These are phyloP conservation scores for Graptemys geographica DNA, from an alignment of 2,797 vertebrate species.

Conservation along the genomic window DNA sequence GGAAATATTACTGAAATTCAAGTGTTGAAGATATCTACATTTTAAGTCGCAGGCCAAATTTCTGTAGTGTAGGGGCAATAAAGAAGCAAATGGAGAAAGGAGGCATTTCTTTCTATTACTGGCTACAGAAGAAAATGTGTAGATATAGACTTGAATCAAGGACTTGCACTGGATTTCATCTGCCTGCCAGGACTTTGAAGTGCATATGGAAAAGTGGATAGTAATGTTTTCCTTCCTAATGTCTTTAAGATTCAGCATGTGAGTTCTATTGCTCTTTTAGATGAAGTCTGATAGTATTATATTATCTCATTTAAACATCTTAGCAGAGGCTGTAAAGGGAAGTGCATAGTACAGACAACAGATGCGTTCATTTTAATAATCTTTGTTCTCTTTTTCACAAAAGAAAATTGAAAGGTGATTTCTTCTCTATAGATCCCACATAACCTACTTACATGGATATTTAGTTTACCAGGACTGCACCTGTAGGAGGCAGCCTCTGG, in stretches of 20 bases:
- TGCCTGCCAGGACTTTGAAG: constrained; percentile 60
- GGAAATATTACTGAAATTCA: constrained; percentile 59
- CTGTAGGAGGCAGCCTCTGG: neutral
- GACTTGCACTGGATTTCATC: constrained; percentile 44
- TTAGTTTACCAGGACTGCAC: neutral
- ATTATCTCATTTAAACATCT: constrained; percentile 5
- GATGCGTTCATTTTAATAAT: neutral
- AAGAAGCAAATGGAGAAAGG: constrained; percentile 37
- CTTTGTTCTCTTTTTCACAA: neutral
- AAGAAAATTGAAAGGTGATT: neutral
- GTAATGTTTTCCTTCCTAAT: constrained; percentile 60
- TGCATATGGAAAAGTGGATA: constrained; percentile 65
- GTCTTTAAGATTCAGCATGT: constrained; percentile 33
- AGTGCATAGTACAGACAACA: neutral
- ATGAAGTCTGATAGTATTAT: neutral
- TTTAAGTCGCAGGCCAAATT: constrained; percentile 42
- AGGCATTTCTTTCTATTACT: neutral
- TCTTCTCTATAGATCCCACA: neutral
- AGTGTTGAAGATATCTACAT: constrained; percentile 51
- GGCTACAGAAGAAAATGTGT: constrained; percentile 36
- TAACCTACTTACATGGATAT: neutral
- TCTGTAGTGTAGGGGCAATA: constrained; percentile 44
- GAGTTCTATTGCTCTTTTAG: neutral
- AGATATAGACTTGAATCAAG: constrained; percentile 53
- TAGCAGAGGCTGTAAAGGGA: neutral